phyloP scores from a whole-genome alignment of 2,113 vertebrate genomes.

The Toxotes jaculatrix region DNA sequence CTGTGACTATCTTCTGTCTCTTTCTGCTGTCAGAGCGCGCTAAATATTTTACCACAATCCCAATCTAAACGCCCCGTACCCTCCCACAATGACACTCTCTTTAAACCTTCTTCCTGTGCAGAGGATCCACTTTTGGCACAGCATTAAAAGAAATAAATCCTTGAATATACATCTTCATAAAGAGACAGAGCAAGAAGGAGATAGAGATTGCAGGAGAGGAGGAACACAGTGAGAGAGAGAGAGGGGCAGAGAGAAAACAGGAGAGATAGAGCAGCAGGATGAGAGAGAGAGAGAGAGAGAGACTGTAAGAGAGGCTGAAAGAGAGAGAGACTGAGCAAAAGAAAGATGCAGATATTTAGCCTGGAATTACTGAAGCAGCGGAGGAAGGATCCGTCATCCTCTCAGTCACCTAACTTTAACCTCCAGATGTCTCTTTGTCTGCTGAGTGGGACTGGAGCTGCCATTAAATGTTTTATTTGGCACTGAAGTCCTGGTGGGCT shows the following conservation, averaged over 20 bases:
- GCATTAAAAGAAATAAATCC: conserved; percentile 66
- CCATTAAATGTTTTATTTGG: conserved; percentile 64
- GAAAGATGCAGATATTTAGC: conserved; percentile 53
- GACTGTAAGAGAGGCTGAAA: not conserved
- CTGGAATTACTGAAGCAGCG: conserved; percentile 41
- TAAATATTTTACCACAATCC: conserved; percentile 68
- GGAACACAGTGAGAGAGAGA: conserved; percentile 4
- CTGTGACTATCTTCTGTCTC: conserved; percentile 2
- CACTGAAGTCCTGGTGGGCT: conserved; percentile 56
- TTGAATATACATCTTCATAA: conserved; percentile 62
- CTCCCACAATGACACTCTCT: conserved; percentile 38
- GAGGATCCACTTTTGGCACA: conserved; percentile 58
- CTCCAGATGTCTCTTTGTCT: conserved; percentile 69
- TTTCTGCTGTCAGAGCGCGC: conserved; percentile 32
- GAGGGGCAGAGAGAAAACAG: conserved; percentile 11
- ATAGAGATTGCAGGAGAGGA: conserved; percentile 38
- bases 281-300: conserved; percentile 17
- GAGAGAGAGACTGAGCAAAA: not conserved
- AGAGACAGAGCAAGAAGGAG: conserved; percentile 29
- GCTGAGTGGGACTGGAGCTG: conserved; percentile 52
- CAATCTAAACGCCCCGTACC: conserved; percentile 31
- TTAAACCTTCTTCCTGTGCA: conserved; percentile 53
- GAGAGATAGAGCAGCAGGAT: conserved; percentile 19
- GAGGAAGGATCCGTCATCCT: conserved; percentile 57
- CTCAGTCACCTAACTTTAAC: conserved; percentile 60